Evolutionary conservation across 2,888 invertebrate species (phyloP).

Genomic region (Panzeria rudis): DNA sequence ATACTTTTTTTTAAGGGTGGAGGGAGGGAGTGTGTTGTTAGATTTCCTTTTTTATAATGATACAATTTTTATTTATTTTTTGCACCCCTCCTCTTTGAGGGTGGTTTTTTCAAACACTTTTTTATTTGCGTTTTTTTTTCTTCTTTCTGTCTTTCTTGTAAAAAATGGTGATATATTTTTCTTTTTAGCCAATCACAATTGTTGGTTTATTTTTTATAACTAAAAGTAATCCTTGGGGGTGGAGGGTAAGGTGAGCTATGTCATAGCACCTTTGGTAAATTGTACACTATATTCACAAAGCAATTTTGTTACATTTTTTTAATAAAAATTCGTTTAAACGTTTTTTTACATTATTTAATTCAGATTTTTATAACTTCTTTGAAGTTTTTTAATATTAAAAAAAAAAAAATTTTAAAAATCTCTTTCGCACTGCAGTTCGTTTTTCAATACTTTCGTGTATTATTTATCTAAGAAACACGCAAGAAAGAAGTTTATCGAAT

Average conservation of each 20-base stretch:
- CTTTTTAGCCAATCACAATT: slow-evolving; percentile 62
- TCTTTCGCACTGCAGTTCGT: slow-evolving; percentile 25
- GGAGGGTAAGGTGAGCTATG: neutral
- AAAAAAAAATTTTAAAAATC: slow-evolving; percentile 39
- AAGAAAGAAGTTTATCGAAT: slow-evolving; percentile 33
- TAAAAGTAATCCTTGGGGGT: slow-evolving; percentile 38
- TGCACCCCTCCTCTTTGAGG: slow-evolving; percentile 55
- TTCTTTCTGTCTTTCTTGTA: neutral
- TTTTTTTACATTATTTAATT: neutral
- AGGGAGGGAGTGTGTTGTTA: too few relatives aligned
- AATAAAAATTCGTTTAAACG: slow-evolving; percentile 14
- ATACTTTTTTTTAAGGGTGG: neutral
- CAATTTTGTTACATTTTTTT: neutral
- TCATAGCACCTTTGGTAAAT: slow-evolving; percentile 14
- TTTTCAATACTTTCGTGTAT: slow-evolving; percentile 36
- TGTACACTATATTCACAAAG: slow-evolving; percentile 34
- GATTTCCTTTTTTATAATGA: slow-evolving; percentile 7
- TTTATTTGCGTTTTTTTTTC: slow-evolving; percentile 54
- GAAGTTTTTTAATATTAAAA: too few relatives aligned
- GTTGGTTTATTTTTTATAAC: neutral
- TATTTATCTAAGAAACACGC: slow-evolving; percentile 16
- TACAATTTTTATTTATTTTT: slow-evolving; percentile 6
- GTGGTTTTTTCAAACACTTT: slow-evolving; percentile 46
- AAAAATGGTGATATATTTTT: slow-evolving; percentile 62
- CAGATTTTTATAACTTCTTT: slow-evolving; percentile 26